Base-by-base conservation (phyloP, 2,797 vertebrate species). In the Amphiprion clarkii region DNA sequence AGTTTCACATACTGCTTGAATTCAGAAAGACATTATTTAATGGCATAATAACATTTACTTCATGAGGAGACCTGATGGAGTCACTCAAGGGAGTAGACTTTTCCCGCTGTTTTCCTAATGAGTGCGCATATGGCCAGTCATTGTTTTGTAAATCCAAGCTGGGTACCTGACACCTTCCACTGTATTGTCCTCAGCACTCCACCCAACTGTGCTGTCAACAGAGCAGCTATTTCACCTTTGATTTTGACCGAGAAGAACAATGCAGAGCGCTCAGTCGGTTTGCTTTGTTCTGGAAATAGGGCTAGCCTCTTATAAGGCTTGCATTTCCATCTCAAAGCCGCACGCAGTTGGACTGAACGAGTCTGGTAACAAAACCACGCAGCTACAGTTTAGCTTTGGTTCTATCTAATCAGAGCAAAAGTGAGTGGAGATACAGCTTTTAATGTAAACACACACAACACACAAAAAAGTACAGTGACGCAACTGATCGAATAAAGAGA, bases 101-200 rank as follows among this genome's bases (percentile, higher is more conserved):
- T 54, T 29, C 57, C 62, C 60, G 40, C 11, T 12, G 11, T 53
- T 48, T 39, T 8, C 25, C 51, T 67, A 67, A 63, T 60, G 42
- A 71, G 17, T 17, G 31, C 25, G 29, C n/a, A 27, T 55, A 25
- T 67, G 53, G 59, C 33, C 12, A 25, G 23, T 39, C 63, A 82
- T 60, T 81, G 81, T 86, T 88, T 78, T 87, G 71, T 82, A 87
- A 87, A 84, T 78, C 49, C 29, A 57, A 52, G 19, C 9, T 36
- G 31, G 51, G 23, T 16, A 71, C 49, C 58, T 73, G 57, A 79
- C 46, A 74, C 75, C 57, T 83, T 53, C 4, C 14, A 25, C 31
- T 44, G 36, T 53, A 54, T 74, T 87, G 74, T 79, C 55, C 65
- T 74, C 55, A 46, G 46, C 16, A 27, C 67, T 48, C 19, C 23